Conservation (phyloP, 2,113 vertebrate genomes). For the Pseudopodoces humilis region DNA sequence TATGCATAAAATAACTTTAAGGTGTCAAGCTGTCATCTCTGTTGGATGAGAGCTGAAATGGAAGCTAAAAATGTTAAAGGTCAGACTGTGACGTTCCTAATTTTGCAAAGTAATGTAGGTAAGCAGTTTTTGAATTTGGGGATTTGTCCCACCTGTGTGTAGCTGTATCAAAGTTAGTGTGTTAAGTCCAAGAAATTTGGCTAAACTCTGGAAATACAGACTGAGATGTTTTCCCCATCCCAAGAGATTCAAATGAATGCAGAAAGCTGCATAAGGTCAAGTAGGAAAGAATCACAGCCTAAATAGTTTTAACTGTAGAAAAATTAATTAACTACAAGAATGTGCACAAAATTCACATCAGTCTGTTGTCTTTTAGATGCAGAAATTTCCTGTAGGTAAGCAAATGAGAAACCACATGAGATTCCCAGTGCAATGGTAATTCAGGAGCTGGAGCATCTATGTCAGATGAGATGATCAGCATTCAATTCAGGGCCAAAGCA, state of each 20-base stretch:
- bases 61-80: neutral
- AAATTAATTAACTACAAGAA: neutral
- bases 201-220: neutral
- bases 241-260: neutral
- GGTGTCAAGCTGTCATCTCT: neutral
- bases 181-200: neutral
- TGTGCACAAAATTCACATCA: neutral
- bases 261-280: neutral
- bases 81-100: neutral
- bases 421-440: neutral
- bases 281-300: neutral
- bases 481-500: neutral
- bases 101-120: neutral
- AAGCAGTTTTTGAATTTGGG: neutral
- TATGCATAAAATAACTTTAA: conserved; percentile 33
- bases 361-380: neutral
- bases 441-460: neutral
- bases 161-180: neutral
- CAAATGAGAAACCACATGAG: neutral
- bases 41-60: neutral
- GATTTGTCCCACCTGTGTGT: neutral
- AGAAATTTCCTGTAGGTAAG: neutral
- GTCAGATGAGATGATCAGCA: neutral
- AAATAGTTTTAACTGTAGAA: neutral
- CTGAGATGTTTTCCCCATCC: neutral